Base-by-base conservation (phyloP, 2,113 vertebrate genomes). In the Perccottus glenii region DNA sequence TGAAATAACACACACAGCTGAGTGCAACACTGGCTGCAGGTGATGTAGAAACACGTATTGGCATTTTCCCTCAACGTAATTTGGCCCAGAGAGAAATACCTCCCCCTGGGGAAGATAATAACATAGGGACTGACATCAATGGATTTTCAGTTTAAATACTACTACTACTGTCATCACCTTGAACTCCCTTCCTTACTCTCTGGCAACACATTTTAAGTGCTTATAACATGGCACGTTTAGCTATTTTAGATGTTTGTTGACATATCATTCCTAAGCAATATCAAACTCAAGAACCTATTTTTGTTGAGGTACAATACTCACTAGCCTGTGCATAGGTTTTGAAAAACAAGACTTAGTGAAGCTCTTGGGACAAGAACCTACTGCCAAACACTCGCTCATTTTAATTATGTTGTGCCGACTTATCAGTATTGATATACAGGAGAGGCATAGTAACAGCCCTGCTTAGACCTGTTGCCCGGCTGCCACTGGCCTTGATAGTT, bases 1-100 rank as follows among this genome's bases (percentile, higher is more conserved):
- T 55, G 14, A n/a, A 55, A 7, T 3, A 36, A 14, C 52, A 51
- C 19, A 38, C 33, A 60, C 70, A 62, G 50, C 53, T 50, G 67
- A 78, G 70, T 60, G 55, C 81, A 85, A 81, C 51, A 40, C 70
- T 57, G 52, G 3, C 60, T 49, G 71, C 45, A 49, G 67, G 62
- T 59, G 69, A 70, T 73, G 78, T 46, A 75, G 83, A 62, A 59
- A 70, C 71, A 68, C 76, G 84, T 80, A 84, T 82, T 88, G 81
- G 77, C 81, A 78, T 71, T 77, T 84, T 82, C 81, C 72, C 74
- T 84, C 79, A 74, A 64, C 66, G 74, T 88, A 82, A 88, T 84
- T 27, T 82, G 78, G 69, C 74, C 69, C 68, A 51, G 81, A 74
- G 72, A 69, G 72, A 70, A 81, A 77, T 78, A 60, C 71, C 63